phyloP scores from a whole-genome alignment of 2,888 invertebrate genomes.

The Thera britannica region DNA sequence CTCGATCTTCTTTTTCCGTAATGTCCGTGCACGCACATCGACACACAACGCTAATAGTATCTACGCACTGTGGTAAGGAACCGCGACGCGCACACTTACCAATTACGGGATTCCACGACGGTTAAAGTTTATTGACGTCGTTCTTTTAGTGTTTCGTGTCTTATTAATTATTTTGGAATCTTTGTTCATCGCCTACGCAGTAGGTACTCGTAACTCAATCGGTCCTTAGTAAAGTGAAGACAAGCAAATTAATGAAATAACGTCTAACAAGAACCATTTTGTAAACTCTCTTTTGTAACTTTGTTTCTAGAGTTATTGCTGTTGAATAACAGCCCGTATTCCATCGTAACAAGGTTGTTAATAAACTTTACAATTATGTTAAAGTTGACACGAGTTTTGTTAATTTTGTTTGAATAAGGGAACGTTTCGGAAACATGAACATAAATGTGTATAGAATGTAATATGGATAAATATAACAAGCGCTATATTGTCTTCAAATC shows the following conservation, averaged over 20 bases:
- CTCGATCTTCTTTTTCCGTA: no score
- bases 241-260: conserved; percentile 40
- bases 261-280: conserved; percentile 36
- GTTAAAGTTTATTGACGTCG: no score
- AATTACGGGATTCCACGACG: no score
- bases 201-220: conserved; percentile 24
- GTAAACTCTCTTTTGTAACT: conserved; percentile 24
- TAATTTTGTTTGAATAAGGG: conserved; percentile 19
- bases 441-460: neutral
- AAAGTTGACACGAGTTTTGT: conserved; percentile 15
- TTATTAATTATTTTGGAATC: neutral
- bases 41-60: no score
- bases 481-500: no score
- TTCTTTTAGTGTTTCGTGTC: neutral
- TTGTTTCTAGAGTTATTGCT: conserved; percentile 11
- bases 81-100: no score
- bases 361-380: conserved; percentile 1
- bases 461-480: neutral
- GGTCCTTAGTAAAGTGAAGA: conserved; percentile 30
- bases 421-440: neutral
- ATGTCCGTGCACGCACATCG: no score
- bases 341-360: conserved; percentile 5
- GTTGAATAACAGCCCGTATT: conserved; percentile 9
- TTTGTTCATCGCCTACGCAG: neutral
- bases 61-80: no score